Conservation (phyloP, 2,797 vertebrate species). For the Epinephelus coioides region DNA sequence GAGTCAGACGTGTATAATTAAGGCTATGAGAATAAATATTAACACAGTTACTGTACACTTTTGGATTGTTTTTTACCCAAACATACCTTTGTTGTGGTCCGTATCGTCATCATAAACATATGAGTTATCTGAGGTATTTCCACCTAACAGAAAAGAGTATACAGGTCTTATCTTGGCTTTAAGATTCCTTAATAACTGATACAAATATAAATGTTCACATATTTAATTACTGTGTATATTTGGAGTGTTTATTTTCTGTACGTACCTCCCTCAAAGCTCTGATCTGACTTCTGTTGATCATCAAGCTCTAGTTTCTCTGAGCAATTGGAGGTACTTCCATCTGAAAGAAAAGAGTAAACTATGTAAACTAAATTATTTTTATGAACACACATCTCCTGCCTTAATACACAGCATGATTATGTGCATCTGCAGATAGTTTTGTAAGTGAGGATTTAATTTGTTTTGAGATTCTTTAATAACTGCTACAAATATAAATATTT, state of each 20-base stretch:
- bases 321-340: neutral
- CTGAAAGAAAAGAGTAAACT: neutral
- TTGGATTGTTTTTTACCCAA: neutral
- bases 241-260: too few species aligned
- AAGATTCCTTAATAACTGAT: too few species aligned
- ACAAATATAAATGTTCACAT: too few species aligned
- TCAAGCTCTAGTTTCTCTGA: too few species aligned
- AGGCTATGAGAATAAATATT: neutral
- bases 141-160: neutral
- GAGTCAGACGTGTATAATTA: too few species aligned
- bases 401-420: neutral
- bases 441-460: too few species aligned
- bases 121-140: neutral
- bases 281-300: too few species aligned
- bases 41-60: neutral
- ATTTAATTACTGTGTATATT: too few species aligned
- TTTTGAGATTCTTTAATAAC: too few species aligned
- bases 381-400: neutral
- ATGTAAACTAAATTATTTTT: neutral
- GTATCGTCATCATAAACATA: too few species aligned
- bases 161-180: neutral
- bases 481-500: too few species aligned
- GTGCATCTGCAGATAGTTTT: neutral
- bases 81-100: neutral
- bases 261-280: too few species aligned